Conservation (phyloP, 2,797 vertebrate species). For the Onychomys leucogaster region DNA sequence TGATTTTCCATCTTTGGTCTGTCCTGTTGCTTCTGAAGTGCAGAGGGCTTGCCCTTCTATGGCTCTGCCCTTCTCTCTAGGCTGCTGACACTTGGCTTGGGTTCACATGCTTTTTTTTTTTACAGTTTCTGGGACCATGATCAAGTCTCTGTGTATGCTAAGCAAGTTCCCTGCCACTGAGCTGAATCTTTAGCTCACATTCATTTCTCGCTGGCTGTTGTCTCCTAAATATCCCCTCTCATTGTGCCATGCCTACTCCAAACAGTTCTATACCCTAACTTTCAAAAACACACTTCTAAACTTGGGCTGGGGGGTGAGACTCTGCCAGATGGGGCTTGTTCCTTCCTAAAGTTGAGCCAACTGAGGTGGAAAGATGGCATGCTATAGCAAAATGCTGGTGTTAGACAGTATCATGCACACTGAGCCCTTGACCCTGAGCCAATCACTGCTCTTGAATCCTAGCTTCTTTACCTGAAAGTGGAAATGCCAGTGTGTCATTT, state of each 20-base stretch:
- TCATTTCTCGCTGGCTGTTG: not conserved
- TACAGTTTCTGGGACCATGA: not conserved
- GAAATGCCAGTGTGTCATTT: not conserved
- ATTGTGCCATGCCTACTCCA: not conserved
- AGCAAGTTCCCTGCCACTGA: not conserved
- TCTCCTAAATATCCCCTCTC: not conserved
- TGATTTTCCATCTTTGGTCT: not conserved
- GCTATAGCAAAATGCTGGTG: not conserved
- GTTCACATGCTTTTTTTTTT: not conserved
- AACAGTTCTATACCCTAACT: not conserved
- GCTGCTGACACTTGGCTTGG: not conserved
- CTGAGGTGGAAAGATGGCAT: not conserved
- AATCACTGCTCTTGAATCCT: not conserved
- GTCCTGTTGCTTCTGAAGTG: not conserved
- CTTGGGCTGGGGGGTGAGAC: not conserved
- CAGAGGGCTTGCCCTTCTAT: not conserved
- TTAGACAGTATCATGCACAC: not conserved
- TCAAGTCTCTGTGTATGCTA: not conserved
- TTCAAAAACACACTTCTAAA: constrained; percentile 30
- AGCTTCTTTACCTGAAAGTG: not conserved
- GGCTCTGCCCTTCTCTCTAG: not conserved
- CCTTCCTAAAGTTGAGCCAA: not conserved
- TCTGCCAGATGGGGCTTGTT: not conserved
- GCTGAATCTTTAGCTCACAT: not conserved
- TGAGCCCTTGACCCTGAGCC: not conserved